Conservation (phyloP, 2,888 invertebrate species). For the Lepidocyrtinus sp. region DNA sequence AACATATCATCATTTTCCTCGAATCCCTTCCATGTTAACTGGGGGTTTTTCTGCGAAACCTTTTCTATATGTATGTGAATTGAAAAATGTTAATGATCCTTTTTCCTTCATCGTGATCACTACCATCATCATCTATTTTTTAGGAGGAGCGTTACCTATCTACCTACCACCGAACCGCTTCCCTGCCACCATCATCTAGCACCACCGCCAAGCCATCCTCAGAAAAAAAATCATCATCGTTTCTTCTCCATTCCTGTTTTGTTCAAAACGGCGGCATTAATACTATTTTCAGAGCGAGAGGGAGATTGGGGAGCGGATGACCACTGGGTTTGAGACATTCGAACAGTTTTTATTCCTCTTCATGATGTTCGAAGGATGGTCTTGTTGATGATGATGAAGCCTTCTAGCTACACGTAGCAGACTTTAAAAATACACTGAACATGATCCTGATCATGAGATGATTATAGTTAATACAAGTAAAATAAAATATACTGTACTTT, state of each 20-base stretch:
- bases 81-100: slow-evolving; percentile 62
- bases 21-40: slow-evolving; percentile 44
- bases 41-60: slow-evolving; percentile 40
- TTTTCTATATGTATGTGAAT: slow-evolving; percentile 41
- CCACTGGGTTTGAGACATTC: slow-evolving; percentile 62
- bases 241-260: slow-evolving; percentile 23
- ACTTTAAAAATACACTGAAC: slow-evolving; percentile 34
- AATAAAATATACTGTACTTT: slow-evolving; percentile 35
- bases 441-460: slow-evolving; percentile 50
- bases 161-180: slow-evolving; percentile 15
- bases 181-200: slow-evolving; percentile 25
- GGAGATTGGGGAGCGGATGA: slow-evolving; percentile 43
- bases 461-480: slow-evolving; percentile 47
- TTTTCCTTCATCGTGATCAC: slow-evolving; percentile 41
- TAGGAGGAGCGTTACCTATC: slow-evolving; percentile 18
- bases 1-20: slow-evolving; percentile 12
- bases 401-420: slow-evolving; percentile 45
- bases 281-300: background rate
- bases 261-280: slow-evolving; percentile 45
- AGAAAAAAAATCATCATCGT: slow-evolving; percentile 8
- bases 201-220: slow-evolving; percentile 22
- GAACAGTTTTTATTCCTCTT: slow-evolving; percentile 30
- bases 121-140: slow-evolving; percentile 35
- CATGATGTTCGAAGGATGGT: slow-evolving; percentile 23
- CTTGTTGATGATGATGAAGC: slow-evolving; percentile 34